Evolutionary conservation across 2,113 vertebrate genomes (phyloP).

Genomic region (Alethe castanea): DNA sequence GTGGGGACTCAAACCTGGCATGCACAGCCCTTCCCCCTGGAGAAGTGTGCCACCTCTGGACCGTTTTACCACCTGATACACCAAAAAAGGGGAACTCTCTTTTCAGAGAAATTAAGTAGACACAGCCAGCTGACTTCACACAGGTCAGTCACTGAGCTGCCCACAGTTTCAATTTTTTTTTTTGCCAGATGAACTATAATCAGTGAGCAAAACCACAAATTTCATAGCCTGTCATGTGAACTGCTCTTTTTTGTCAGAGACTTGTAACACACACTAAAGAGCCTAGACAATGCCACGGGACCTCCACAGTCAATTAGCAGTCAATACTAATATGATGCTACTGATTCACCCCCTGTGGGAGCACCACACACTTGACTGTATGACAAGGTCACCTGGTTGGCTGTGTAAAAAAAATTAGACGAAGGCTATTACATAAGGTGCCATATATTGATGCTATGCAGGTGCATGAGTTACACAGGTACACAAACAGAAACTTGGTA

Average conservation of each 20-base stretch:
- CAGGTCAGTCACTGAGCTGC: background rate
- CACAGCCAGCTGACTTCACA: background rate
- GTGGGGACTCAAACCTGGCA: rapidly evolving
- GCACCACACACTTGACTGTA: background rate
- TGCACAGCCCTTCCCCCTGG: background rate
- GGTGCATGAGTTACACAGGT: background rate
- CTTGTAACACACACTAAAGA: background rate
- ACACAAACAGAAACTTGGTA: background rate
- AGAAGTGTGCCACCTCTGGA: background rate
- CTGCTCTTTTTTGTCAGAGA: background rate
- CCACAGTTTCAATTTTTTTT: background rate
- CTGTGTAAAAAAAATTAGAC: background rate
- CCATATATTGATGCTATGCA: background rate
- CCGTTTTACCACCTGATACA: background rate
- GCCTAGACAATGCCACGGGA: background rate
- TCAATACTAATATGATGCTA: background rate
- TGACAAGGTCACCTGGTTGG: background rate
- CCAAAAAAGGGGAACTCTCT: background rate
- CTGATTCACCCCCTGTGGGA: background rate
- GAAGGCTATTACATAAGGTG: background rate
- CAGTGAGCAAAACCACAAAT: background rate
- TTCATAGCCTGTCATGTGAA: background rate
- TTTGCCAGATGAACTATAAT: background rate
- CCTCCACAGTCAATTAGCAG: background rate
- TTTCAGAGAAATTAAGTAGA: background rate